Evolutionary conservation across 2,888 invertebrate genomes (phyloP).

Genomic region (Mythimna vitellina): DNA sequence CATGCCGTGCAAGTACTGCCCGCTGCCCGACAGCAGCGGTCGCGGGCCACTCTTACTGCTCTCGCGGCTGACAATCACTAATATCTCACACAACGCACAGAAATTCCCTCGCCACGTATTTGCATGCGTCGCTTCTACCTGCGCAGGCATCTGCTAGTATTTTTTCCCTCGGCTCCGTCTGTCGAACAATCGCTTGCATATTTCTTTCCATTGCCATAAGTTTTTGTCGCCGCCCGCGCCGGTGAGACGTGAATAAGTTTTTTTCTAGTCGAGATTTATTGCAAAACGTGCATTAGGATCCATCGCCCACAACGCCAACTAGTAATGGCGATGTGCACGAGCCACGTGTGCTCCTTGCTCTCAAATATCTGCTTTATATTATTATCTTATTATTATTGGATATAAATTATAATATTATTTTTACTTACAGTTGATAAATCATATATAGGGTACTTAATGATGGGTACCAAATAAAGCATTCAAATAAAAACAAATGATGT

Average conservation of each 20-base stretch:
- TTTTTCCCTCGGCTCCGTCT: conserved; percentile 69
- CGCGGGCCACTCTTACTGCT: background rate
- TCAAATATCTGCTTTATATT: conserved; percentile 2
- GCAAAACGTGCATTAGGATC: conserved; percentile 63
- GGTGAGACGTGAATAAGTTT: conserved; percentile 72
- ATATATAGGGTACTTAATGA: background rate
- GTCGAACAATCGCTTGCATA: conserved; percentile 78
- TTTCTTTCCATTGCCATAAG: conserved; percentile 77
- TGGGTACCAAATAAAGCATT: background rate
- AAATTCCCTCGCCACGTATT: conserved; percentile 57
- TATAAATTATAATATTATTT: background rate
- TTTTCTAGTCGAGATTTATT: conserved; percentile 79
- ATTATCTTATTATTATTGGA: background rate
- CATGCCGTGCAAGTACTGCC: background rate
- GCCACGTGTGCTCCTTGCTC: conserved; percentile 5
- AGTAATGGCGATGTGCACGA: conserved; percentile 47
- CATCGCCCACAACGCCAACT: conserved; percentile 51
- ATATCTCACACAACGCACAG: conserved; percentile 25
- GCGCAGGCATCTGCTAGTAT: conserved; percentile 74
- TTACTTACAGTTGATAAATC: background rate
- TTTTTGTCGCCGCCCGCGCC: conserved; percentile 60
- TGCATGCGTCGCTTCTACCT: conserved; percentile 79
- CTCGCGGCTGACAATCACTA: conserved; percentile 2
- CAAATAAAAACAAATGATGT: too few species aligned
- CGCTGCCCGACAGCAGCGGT: background rate